Base-by-base conservation (phyloP, 1,140 invertebrate species). In the Lordiphosa clarofinis region DNA sequence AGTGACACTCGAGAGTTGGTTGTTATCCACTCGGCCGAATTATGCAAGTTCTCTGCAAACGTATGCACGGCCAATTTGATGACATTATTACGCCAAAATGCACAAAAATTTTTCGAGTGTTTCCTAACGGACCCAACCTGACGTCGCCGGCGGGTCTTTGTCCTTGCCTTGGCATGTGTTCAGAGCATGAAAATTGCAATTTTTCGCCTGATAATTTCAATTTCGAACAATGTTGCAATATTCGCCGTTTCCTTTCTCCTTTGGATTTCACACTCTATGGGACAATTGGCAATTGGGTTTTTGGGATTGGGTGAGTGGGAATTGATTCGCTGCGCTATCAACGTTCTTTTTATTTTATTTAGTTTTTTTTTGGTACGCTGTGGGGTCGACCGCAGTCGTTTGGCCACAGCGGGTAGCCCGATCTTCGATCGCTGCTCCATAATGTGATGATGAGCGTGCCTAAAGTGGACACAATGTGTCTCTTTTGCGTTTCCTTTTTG, bases 271-370 rank as follows among this genome's bases (percentile, higher is more conserved):
- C 28, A 31, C 28, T 31, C 28, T 31, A 7, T 31, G 28, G 28
- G 43, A 52, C 68, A 57, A 60, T 65, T 56, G 46, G 37, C 53
- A 49, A 31, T 31, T 31, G 28, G 28, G 28, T 57, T 61, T 54
- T 24, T 24, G 28, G 28, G 28, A 63, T 61, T 54, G 56, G 46
- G 15, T 46, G 57, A 61, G 28, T 56, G 44, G 42, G 58, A 81
- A 82, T 82, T 82, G 76, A 82, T 82, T 82, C 72, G 76, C 56
- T 73, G 78, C 78, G 61, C 72, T 78, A 73, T 75, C 67, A 63
- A 58, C 57, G 28, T 15, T 56, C 37, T 44, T 28, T n/a, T 54
- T 15, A 10, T 38, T 44, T 28, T 31, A 19, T 38, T 12, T 15
- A 12, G 1, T 8, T 35, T n/a, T n/a, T 48, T 15, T 28, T 19